phyloP scores from a whole-genome alignment of 2,113 vertebrate genomes.

The Oxyruncus cristatus region DNA sequence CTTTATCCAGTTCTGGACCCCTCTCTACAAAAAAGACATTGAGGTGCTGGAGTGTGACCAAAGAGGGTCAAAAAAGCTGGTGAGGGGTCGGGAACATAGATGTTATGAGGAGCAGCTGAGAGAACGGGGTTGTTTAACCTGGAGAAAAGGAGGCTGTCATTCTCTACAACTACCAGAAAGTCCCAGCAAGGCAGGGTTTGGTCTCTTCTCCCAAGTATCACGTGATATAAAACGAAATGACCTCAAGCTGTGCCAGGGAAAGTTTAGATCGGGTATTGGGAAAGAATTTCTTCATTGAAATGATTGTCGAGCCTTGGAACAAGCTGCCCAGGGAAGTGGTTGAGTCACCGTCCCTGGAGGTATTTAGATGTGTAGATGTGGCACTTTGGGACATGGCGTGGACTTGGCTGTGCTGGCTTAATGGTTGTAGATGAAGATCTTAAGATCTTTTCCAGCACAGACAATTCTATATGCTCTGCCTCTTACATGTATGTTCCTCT shows the following conservation, averaged over 20 bases:
- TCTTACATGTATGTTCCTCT: neutral
- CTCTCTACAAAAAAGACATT: neutral
- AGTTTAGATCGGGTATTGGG: neutral
- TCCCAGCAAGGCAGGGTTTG: neutral
- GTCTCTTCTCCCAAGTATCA: neutral
- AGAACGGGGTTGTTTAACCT: neutral
- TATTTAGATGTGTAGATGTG: neutral
- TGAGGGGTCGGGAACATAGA: no score
- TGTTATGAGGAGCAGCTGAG: neutral
- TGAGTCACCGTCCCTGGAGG: neutral
- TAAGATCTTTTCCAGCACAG: neutral
- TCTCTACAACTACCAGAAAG: neutral
- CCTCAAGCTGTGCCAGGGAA: neutral
- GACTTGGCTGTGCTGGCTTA: neutral
- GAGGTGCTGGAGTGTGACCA: rapidly evolving
- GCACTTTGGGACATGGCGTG: neutral
- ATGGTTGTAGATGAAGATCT: neutral
- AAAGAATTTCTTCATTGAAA: neutral
- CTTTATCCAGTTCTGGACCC: neutral
- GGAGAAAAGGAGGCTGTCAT: neutral
- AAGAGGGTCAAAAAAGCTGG: neutral
- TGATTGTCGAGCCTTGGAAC: neutral
- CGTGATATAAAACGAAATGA: neutral
- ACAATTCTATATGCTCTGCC: neutral
- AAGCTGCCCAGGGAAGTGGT: neutral